Evolutionary conservation across 2,113 vertebrate genomes (phyloP).

Genomic region (Leuciscus idus): DNA sequence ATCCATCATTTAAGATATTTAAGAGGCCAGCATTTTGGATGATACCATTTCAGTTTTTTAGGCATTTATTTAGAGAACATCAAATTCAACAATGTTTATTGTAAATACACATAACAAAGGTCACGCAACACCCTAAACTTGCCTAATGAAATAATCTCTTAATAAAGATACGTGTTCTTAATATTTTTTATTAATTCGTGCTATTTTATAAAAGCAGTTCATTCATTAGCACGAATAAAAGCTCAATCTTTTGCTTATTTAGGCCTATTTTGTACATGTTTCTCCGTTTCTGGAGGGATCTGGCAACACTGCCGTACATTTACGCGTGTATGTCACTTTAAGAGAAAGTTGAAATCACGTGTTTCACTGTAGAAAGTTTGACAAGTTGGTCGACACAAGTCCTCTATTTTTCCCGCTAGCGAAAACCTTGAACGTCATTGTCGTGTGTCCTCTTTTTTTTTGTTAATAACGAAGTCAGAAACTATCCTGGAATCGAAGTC

Average conservation of each 20-base stretch:
- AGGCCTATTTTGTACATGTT: not conserved
- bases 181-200: not conserved
- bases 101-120: not conserved
- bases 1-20: too few relatives aligned
- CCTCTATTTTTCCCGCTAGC: not conserved
- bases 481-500: not conserved
- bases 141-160: not conserved
- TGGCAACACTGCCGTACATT: not conserved
- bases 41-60: not conserved
- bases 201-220: not conserved
- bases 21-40: too few relatives aligned
- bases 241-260: not conserved
- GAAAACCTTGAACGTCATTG: not conserved
- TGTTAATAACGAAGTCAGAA: not conserved
- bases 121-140: not conserved
- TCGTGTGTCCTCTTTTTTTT: not conserved
- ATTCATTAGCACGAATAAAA: not conserved
- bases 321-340: constrained; percentile 39
- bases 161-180: not conserved
- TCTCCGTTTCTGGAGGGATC: not conserved
- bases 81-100: not conserved
- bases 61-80: not conserved
- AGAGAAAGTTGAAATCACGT: constrained; percentile 51
- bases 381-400: constrained; percentile 53
- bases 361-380: constrained; percentile 53